Evolutionary conservation across 2,888 invertebrate species (phyloP).

Genomic region (Phlogophora meticulosa): DNA sequence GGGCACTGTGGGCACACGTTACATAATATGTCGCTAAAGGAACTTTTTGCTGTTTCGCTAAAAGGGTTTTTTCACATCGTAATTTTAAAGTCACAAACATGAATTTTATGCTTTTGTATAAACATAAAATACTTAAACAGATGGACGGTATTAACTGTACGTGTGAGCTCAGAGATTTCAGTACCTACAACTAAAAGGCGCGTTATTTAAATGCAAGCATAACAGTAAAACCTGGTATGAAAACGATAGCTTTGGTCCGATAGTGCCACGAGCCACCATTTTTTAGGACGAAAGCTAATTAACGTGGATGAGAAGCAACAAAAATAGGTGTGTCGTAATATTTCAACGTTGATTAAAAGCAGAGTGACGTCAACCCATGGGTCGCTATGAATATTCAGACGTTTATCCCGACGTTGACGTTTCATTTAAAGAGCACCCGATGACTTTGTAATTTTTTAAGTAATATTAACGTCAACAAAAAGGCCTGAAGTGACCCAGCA

Average conservation of each 20-base stretch:
- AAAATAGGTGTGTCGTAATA: slow-evolving; percentile 70
- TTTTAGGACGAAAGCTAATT: slow-evolving; percentile 63
- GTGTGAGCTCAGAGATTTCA: slow-evolving; percentile 32
- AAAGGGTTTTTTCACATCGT: slow-evolving; percentile 57
- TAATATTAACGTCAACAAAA: slow-evolving; percentile 89
- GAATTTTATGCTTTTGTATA: slow-evolving; percentile 46
- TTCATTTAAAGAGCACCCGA: slow-evolving; percentile 82
- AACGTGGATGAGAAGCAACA: slow-evolving; percentile 65
- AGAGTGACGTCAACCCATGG: slow-evolving; percentile 70
- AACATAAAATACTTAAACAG: slow-evolving; percentile 44
- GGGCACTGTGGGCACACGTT: slow-evolving; percentile 68
- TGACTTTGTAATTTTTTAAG: slow-evolving; percentile 85
- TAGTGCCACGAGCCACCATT: slow-evolving; percentile 26
- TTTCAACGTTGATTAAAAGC: slow-evolving; percentile 71
- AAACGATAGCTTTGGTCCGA: slow-evolving; percentile 49
- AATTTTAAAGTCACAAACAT: slow-evolving; percentile 50
- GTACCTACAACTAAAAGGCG: slow-evolving; percentile 30
- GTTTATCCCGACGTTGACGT: slow-evolving; percentile 82
- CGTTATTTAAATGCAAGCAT: slow-evolving; percentile 47
- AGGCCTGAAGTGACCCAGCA: slow-evolving; percentile 89
- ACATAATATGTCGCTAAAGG: slow-evolving; percentile 69
- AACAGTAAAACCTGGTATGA: slow-evolving; percentile 51
- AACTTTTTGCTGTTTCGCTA: slow-evolving; percentile 57
- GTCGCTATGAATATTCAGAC: slow-evolving; percentile 77
- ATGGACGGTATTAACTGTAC: slow-evolving; percentile 36